Evolutionary conservation across 2,888 invertebrate genomes (phyloP).

Genomic region (Eilema depressum): DNA sequence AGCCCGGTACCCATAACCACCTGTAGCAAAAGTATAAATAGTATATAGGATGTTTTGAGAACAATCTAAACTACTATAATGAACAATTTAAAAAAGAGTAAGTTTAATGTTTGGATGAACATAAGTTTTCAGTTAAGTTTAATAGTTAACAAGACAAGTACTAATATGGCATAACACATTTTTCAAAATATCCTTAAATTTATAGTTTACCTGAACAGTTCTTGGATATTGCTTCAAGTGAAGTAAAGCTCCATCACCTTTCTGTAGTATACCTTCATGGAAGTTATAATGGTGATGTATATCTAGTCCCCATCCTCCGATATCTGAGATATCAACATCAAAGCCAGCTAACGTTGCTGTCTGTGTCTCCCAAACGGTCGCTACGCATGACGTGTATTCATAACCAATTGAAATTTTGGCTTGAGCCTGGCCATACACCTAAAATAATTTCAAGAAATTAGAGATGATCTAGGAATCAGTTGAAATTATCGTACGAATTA

Average conservation of each 20-base stretch:
- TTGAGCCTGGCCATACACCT: slow-evolving; percentile 94
- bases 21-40: slow-evolving; percentile 78
- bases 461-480: not conserved
- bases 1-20: slow-evolving; percentile 97
- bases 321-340: slow-evolving; percentile 98
- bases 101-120: not conserved
- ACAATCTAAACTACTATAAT: not conserved
- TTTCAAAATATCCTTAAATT: not conserved
- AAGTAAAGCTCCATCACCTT: slow-evolving; percentile 98
- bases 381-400: slow-evolving; percentile 94
- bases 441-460: slow-evolving; percentile 27
- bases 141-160: not conserved
- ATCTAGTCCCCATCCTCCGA: slow-evolving; percentile 99
- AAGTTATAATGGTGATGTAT: slow-evolving; percentile 99
- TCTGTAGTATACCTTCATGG: slow-evolving; percentile 98
- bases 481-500: not conserved
- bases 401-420: slow-evolving; percentile 97
- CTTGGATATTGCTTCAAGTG: slow-evolving; percentile 97
- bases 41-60: not conserved
- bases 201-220: slow-evolving; percentile 90
- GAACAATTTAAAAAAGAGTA: not conserved
- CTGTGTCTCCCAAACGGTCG: slow-evolving; percentile 98
- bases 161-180: not conserved
- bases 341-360: slow-evolving; percentile 97
- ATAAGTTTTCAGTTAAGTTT: not conserved